Base-by-base conservation (phyloP, 2,797 vertebrate species). In the Sternarchorhynchus goeldii region DNA sequence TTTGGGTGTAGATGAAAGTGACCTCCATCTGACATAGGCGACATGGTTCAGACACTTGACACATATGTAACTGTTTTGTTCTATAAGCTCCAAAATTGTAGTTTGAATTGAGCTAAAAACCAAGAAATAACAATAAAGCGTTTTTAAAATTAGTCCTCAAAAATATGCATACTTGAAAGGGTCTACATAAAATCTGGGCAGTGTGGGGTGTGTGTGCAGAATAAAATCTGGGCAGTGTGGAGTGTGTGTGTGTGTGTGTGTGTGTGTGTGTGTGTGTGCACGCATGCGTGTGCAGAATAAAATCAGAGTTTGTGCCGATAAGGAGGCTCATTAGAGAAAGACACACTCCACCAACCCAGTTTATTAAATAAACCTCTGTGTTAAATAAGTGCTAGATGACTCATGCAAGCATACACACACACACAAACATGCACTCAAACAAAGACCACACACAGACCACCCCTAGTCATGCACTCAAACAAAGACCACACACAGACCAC, bases 321-420 rank as follows among this genome's bases (percentile, higher is more conserved):
- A 62, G 34, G 58, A 14, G 71, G 36, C 18, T 79, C 69, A 84
- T 84, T 84, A 87, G 31, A 29, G 65, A 66, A 81, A 77, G 84
- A 84, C 80, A 83, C 82, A 74, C 69, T 79, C 69, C 76, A 86
- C 79, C 76, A 75, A 66, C 68, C 81, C 73, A 45, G 70, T 78
- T 81, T 83, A 83, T 85, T 79, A 29, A 87, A 69, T 81, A 82
- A 86, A 80, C 55, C 18, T 63, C 65, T 57, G 70, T 73, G 71
- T 69, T 78, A 75, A 86, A 78, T 80, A 66, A 45, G 20, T 74
- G 39, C 41, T 53, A 68, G 56, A 67, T 75, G 73, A 73, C 58
- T 65, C 41, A 58, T 20, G 20, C 50, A n/a, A 20, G 5, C 31
- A 39, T 25, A 31, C 45, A 31, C 45, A 68, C n/a, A 68, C 41